Conservation (phyloP, 2,113 vertebrate species). For the Talpa occidentalis region DNA sequence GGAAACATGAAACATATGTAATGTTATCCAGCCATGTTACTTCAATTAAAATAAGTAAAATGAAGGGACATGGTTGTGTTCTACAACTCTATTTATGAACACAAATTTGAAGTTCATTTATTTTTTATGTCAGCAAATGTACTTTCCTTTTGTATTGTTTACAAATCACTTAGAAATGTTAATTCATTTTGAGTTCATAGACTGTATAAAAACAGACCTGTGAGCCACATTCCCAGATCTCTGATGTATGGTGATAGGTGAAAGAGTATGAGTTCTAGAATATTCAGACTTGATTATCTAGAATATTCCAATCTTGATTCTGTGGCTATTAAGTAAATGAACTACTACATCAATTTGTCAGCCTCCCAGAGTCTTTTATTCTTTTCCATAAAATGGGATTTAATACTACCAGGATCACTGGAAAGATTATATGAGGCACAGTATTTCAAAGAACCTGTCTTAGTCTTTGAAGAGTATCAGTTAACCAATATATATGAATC, state of each 20-base stretch:
- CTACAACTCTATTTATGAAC: neutral
- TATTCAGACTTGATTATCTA: neutral
- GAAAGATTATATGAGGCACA: neutral
- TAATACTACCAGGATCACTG: neutral
- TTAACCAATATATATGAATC: neutral
- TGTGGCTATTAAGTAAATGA: neutral
- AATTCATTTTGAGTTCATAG: neutral
- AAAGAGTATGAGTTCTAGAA: neutral
- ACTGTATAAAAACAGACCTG: neutral
- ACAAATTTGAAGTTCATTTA: neutral
- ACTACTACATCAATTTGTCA: neutral
- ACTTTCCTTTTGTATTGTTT: neutral
- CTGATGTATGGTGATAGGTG: neutral
- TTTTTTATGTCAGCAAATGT: neutral
- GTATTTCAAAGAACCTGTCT: neutral
- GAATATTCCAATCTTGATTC: neutral
- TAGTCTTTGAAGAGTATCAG: neutral
- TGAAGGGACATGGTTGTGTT: neutral
- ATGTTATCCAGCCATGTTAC: too few species aligned
- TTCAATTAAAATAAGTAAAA: too few species aligned
- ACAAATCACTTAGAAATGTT: neutral
- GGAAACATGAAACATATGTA: too few species aligned
- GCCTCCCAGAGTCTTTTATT: neutral
- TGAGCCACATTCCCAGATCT: neutral
- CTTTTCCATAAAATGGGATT: neutral